Conservation (phyloP, 2,113 vertebrate species). For the Cheilinus undulatus region DNA sequence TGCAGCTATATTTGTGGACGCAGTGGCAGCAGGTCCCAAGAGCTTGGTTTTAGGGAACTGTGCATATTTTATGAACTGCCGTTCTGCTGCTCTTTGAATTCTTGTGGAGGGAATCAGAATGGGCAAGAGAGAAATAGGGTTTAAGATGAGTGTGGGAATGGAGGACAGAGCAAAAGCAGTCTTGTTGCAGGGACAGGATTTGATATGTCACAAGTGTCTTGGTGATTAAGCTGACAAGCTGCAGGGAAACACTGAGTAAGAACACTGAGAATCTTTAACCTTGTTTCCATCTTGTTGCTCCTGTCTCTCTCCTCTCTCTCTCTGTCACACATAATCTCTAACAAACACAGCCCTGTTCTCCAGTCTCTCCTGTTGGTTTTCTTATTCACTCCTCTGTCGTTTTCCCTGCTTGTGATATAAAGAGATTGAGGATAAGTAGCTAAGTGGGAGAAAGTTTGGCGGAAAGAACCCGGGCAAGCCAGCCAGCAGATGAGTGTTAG, state of each 20-base stretch:
- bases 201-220: slow-evolving; percentile 54
- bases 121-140: slow-evolving; percentile 20
- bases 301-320: slow-evolving; percentile 21
- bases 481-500: slow-evolving; percentile 59
- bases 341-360: neutral
- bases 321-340: slow-evolving; percentile 14
- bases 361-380: slow-evolving; percentile 11
- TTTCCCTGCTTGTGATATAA: slow-evolving; percentile 34
- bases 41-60: slow-evolving; percentile 68
- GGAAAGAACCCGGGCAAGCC: slow-evolving; percentile 35
- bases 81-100: slow-evolving; percentile 63
- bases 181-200: slow-evolving; percentile 41
- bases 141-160: slow-evolving; percentile 14
- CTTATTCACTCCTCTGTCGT: slow-evolving; percentile 8
- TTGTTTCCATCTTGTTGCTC: slow-evolving; percentile 55
- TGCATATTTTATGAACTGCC: slow-evolving; percentile 76
- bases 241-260: slow-evolving; percentile 54
- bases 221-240: slow-evolving; percentile 68
- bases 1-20: slow-evolving; percentile 56
- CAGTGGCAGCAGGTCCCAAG: slow-evolving; percentile 50
- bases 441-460: slow-evolving; percentile 60
- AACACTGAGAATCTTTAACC: slow-evolving; percentile 59
- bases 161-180: slow-evolving; percentile 20
- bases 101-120: slow-evolving; percentile 34
- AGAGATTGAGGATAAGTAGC: slow-evolving; percentile 35